phyloP scores from a whole-genome alignment of 2,888 invertebrate genomes.

The Acrobasis suavella region DNA sequence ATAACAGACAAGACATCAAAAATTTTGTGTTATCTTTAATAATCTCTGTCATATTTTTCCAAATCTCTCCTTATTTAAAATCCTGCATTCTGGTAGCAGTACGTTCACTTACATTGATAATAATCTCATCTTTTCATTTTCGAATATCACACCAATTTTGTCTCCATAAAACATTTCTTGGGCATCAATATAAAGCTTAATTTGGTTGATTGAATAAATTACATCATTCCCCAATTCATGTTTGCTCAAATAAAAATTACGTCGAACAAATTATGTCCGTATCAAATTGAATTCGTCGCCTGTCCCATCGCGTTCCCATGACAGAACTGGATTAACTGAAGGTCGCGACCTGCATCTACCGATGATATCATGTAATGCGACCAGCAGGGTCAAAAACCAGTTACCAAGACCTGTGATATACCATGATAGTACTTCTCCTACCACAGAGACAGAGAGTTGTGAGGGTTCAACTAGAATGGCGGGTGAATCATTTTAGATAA shows the following conservation, averaged over 20 bases:
- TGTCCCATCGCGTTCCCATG: conserved; percentile 44
- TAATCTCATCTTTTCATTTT: no score
- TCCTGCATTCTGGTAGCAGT: no score
- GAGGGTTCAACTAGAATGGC: conserved; percentile 46
- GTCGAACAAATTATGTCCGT: conserved; percentile 36
- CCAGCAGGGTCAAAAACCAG: conserved; percentile 50
- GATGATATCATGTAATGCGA: conserved; percentile 60
- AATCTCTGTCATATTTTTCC: no score
- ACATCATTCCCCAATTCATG: conserved; percentile 3
- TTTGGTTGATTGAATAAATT: conserved; percentile 16
- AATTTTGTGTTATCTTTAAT: no score
- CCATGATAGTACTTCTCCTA: conserved; percentile 26
- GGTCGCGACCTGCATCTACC: conserved; percentile 57
- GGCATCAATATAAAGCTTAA: not conserved
- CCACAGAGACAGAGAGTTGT: conserved; percentile 25
- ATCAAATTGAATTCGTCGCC: conserved; percentile 53
- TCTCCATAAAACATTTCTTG: no score
- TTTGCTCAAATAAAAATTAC: conserved; percentile 18
- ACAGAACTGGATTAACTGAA: conserved; percentile 60
- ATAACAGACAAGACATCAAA: no score
- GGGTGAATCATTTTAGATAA: conserved; percentile 57
- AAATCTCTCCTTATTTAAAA: no score
- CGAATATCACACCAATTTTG: no score
- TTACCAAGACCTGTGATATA: conserved; percentile 36
- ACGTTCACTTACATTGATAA: no score